These are phyloP conservation scores for Aphaenogaster floridana DNA, from an alignment of 1,140 invertebrate genomes.

Conservation along the genomic window DNA sequence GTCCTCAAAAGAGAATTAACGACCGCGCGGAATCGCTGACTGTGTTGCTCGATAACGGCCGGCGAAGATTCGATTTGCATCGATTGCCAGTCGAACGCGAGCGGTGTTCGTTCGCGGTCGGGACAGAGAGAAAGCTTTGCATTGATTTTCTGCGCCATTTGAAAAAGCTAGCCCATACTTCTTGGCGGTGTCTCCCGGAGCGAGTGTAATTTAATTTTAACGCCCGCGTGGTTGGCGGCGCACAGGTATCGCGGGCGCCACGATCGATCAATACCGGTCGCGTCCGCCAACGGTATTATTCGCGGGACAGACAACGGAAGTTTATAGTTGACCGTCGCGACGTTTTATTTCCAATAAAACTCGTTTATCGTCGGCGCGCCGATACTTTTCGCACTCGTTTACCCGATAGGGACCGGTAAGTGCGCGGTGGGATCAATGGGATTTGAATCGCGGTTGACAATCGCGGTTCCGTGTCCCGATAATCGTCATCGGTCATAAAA, in stretches of 20 bases:
- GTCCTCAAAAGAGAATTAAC: constrained; percentile 41
- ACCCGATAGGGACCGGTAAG: constrained; percentile 22
- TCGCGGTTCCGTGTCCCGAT: not conserved
- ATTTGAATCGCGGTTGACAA: constrained; percentile 44
- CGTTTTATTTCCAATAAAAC: constrained; percentile 65
- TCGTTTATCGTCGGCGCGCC: constrained; percentile 38
- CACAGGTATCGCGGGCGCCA: constrained; percentile 51
- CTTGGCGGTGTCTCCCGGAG: constrained; percentile 44
- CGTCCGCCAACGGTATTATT: constrained; percentile 53
- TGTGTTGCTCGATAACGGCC: constrained; percentile 46
- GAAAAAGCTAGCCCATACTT: constrained; percentile 62
- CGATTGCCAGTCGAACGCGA: constrained; percentile 49
- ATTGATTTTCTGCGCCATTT: constrained; percentile 73
- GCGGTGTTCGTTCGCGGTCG: not conserved
- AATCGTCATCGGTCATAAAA: constrained; percentile 41
- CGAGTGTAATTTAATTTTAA: constrained; percentile 73
- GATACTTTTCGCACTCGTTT: constrained; percentile 59
- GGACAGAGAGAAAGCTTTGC: constrained; percentile 24
- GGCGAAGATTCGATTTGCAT: constrained; percentile 65
- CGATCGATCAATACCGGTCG: constrained; percentile 57
- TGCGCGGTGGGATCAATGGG: constrained; percentile 22
- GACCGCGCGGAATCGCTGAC: constrained; percentile 47
- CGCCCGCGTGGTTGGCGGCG: constrained; percentile 38
- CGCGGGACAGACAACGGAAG: constrained; percentile 57
- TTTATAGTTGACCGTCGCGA: constrained; percentile 52